Evolutionary conservation across 2,888 invertebrate genomes (phyloP).

Genomic region (Drosophila acutilabella): DNA sequence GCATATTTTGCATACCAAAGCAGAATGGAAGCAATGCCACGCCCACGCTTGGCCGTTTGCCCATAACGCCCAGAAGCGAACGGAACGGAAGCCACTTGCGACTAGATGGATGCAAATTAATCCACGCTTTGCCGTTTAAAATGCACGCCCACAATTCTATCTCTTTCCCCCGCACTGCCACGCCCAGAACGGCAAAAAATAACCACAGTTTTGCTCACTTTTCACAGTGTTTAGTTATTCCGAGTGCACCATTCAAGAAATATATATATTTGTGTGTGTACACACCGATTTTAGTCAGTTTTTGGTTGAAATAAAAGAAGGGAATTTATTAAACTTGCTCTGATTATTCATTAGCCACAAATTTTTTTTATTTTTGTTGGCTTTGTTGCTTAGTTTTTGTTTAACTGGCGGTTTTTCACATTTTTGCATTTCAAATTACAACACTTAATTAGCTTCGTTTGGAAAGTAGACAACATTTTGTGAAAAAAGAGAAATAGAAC

Average conservation of each 20-base stretch:
- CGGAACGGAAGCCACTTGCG: slow-evolving; percentile 29
- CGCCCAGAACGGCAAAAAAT: slow-evolving; percentile 28
- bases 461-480: background rate
- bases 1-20: slow-evolving; percentile 29
- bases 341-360: slow-evolving; percentile 45
- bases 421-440: slow-evolving; percentile 24
- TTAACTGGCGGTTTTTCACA: slow-evolving; percentile 1
- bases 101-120: slow-evolving; percentile 49
- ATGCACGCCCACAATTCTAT: slow-evolving; percentile 34
- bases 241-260: slow-evolving; percentile 1
- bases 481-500: background rate
- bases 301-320: slow-evolving; percentile 36
- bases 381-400: slow-evolving; percentile 11
- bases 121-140: slow-evolving; percentile 23
- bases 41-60: slow-evolving; percentile 10
- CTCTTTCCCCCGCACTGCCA: background rate
- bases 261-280: background rate
- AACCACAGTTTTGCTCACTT: slow-evolving; percentile 11
- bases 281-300: background rate
- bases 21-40: slow-evolving; percentile 29
- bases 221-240: slow-evolving; percentile 23
- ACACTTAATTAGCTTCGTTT: slow-evolving; percentile 30
- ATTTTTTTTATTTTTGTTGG: background rate
- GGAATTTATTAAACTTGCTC: slow-evolving; percentile 39
- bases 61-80: slow-evolving; percentile 14